These are phyloP conservation scores for Leucoraja ocellata DNA, from an alignment of 2,797 vertebrate species.

Conservation along the genomic window DNA sequence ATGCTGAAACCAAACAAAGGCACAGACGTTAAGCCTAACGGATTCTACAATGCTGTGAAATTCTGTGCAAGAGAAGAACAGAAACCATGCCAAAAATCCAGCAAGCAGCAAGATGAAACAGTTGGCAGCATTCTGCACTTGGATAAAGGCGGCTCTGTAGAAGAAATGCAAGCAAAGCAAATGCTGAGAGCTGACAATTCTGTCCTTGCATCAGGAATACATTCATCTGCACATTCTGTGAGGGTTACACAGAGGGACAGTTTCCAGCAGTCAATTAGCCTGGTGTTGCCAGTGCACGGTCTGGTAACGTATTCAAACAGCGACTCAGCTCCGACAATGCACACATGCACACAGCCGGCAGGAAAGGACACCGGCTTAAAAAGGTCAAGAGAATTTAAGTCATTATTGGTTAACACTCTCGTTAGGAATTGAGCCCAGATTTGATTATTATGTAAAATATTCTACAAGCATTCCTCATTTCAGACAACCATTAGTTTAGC, in stretches of 20 bases:
- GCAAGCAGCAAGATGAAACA: background rate
- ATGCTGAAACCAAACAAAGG: background rate
- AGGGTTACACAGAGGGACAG: background rate
- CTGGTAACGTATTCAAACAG: background rate
- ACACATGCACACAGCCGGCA: background rate
- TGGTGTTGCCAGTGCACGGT: background rate
- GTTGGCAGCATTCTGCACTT: slow-evolving; percentile 1
- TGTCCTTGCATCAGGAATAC: background rate
- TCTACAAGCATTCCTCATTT: background rate
- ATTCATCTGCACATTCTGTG: background rate
- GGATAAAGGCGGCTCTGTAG: background rate
- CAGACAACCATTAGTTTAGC: background rate
- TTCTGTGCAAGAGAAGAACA: background rate
- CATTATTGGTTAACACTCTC: background rate
- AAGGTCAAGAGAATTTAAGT: background rate
- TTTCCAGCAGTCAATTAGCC: background rate
- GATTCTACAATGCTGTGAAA: background rate
- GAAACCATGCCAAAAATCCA: background rate
- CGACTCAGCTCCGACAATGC: background rate
- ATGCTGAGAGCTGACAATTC: background rate
- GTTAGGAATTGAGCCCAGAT: background rate
- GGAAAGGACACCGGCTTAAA: background rate
- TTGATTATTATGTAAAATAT: background rate
- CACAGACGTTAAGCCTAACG: background rate
- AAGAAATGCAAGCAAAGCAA: background rate